Evolutionary conservation across 2,888 invertebrate species (phyloP).

Genomic region (Rotaria socialis): DNA sequence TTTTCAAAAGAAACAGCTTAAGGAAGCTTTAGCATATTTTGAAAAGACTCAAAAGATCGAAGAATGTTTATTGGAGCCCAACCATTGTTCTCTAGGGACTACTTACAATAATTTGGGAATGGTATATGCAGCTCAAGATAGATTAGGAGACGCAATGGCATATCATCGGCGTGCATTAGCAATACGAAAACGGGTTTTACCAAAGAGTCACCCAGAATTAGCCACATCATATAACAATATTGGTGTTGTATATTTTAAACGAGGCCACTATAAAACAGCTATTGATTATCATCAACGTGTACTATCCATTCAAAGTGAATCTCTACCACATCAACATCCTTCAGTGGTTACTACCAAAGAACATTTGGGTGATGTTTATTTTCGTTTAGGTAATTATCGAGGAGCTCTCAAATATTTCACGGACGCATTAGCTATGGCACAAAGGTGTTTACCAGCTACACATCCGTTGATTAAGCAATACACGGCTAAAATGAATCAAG

Average conservation of each 20-base stretch:
- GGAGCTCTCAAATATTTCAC: not conserved
- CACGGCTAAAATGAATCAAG: not conserved
- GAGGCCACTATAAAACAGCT: not conserved
- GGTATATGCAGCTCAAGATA: not conserved
- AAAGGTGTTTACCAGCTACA: not conserved
- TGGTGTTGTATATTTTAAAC: not conserved
- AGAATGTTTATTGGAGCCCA: not conserved
- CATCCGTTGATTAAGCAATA: not conserved
- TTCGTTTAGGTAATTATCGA: not conserved
- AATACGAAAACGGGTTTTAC: not conserved
- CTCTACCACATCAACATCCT: not conserved
- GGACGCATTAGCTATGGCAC: not conserved
- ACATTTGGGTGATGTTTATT: slow-evolving; percentile 1
- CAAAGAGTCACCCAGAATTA: not conserved
- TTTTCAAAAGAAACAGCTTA: not conserved
- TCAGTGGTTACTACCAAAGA: not conserved
- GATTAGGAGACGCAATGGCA: not conserved
- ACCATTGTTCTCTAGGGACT: not conserved
- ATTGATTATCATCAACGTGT: not conserved
- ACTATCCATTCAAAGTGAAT: not conserved
- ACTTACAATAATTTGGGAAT: slow-evolving; percentile 1
- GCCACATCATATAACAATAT: not conserved
- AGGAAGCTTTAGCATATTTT: not conserved
- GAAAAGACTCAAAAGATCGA: not conserved
- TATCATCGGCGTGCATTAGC: not conserved